These are phyloP conservation scores for Sarcophaga subvicina DNA, from an alignment of 2,888 invertebrate genomes.

Conservation along the genomic window DNA sequence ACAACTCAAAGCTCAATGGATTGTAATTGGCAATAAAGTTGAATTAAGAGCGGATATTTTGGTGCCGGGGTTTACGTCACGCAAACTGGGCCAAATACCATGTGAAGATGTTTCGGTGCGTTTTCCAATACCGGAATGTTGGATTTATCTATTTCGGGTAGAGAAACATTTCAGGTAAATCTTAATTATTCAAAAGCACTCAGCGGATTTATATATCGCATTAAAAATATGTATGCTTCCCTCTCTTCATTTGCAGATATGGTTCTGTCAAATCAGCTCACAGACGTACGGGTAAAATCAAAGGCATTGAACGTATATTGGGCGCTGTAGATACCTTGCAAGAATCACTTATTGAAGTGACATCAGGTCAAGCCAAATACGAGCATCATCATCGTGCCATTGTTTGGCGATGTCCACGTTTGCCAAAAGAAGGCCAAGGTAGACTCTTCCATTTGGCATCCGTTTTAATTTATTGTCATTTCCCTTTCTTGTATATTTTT, in stretches of 20 bases:
- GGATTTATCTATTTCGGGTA: slow-evolving; percentile 99
- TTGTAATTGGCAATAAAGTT: slow-evolving; percentile 94
- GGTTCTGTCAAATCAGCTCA: slow-evolving; percentile 98
- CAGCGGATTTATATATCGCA: background rate
- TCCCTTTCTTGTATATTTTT: background rate
- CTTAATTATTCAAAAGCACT: background rate
- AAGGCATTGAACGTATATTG: slow-evolving; percentile 95
- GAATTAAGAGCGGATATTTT: slow-evolving; percentile 97
- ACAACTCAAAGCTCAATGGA: slow-evolving; percentile 95
- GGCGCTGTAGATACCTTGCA: slow-evolving; percentile 95
- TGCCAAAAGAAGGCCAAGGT: slow-evolving; percentile 99
- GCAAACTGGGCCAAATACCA: slow-evolving; percentile 97
- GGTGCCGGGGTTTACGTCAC: slow-evolving; percentile 98
- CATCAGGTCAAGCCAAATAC: slow-evolving; percentile 98
- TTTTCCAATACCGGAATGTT: slow-evolving; percentile 99
- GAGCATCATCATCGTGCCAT: slow-evolving; percentile 98
- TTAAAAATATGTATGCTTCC: no score
- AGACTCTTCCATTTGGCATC: slow-evolving; percentile 28
- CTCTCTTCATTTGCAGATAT: slow-evolving; percentile 84
- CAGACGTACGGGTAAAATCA: slow-evolving; percentile 93
- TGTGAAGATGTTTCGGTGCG: slow-evolving; percentile 98
- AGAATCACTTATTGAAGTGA: slow-evolving; percentile 96
- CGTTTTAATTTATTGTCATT: no score
- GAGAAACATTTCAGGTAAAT: slow-evolving; percentile 93
- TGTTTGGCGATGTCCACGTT: slow-evolving; percentile 98